Evolutionary conservation across 2,113 vertebrate genomes (phyloP).

Genomic region (Notarius lentiginosus): DNA sequence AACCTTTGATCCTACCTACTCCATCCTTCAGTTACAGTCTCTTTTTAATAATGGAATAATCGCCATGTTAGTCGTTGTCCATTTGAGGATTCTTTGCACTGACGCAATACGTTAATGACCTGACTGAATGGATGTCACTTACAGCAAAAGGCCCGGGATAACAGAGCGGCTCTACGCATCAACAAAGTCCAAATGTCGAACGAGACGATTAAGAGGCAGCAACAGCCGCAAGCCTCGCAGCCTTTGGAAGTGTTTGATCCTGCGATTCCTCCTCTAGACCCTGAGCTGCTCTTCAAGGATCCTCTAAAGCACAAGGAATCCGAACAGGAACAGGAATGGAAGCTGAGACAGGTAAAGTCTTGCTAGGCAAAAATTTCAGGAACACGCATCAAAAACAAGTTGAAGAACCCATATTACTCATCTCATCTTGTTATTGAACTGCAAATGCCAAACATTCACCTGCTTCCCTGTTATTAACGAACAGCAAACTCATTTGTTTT

Average conservation of each 20-base stretch:
- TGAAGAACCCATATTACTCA: background rate
- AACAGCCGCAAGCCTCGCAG: slow-evolving; percentile 83
- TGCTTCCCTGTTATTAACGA: too few species aligned
- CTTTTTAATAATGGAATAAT: background rate
- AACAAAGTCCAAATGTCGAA: slow-evolving; percentile 93
- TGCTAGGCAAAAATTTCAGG: background rate
- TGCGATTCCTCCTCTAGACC: slow-evolving; percentile 76
- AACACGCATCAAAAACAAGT: background rate
- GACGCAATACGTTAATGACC: background rate
- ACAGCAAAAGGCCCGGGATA: slow-evolving; percentile 97
- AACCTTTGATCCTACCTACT: background rate
- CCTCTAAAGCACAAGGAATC: slow-evolving; percentile 91
- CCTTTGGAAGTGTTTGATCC: slow-evolving; percentile 73
- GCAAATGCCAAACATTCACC: too few species aligned
- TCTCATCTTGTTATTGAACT: background rate
- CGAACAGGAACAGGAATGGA: slow-evolving; percentile 97
- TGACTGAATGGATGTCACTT: slow-evolving; percentile 24
- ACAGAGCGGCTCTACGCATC: slow-evolving; percentile 91
- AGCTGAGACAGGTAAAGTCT: slow-evolving; percentile 85
- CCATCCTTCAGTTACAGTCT: too few species aligned
- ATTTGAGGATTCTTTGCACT: background rate
- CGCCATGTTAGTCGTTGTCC: background rate
- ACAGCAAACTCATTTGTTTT: too few species aligned
- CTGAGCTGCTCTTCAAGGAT: slow-evolving; percentile 84
- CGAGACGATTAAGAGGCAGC: slow-evolving; percentile 85